Percentiles rank a stretch among this genome's conserved stretches.
phyloP scores from a whole-genome alignment of 2,888 invertebrate species.

The Drosophila cyrtoloma region DNA sequence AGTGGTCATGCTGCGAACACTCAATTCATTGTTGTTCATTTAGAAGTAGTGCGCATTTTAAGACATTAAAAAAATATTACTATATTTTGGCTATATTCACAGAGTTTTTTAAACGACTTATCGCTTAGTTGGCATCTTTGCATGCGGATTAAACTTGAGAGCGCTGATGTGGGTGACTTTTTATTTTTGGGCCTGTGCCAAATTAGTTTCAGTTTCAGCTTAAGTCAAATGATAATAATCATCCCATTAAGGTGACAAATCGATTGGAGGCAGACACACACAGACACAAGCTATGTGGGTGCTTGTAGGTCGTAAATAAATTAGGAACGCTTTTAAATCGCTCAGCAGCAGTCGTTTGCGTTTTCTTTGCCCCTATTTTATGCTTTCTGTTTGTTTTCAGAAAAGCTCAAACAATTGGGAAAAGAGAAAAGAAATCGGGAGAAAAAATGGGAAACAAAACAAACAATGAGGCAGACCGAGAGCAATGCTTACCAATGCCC shows the following conservation, averaged over 20 bases:
- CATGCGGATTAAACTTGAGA: slow-evolving; percentile 21
- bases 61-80: neutral
- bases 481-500: slow-evolving; percentile 15
- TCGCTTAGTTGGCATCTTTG: slow-evolving; percentile 31
- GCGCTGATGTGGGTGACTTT: slow-evolving; percentile 52
- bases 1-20: slow-evolving; percentile 28
- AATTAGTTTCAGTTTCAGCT: slow-evolving; percentile 63
- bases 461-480: slow-evolving; percentile 51
- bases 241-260: slow-evolving; percentile 61
- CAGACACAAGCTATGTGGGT: slow-evolving; percentile 15
- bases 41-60: slow-evolving; percentile 25
- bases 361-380: slow-evolving; percentile 19
- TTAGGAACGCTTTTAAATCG: slow-evolving; percentile 51
- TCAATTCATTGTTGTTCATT: slow-evolving; percentile 24
- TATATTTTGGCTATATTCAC: slow-evolving; percentile 18
- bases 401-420: slow-evolving; percentile 63
- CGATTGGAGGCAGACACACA: slow-evolving; percentile 21
- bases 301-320: slow-evolving; percentile 28
- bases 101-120: slow-evolving; percentile 5
- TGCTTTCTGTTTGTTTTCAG: slow-evolving; percentile 40
- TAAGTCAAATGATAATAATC: slow-evolving; percentile 50
- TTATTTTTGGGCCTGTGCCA: slow-evolving; percentile 65
- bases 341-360: slow-evolving; percentile 36
- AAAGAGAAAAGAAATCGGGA: slow-evolving; percentile 6
- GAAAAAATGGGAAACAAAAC: slow-evolving; percentile 33